Percentiles rank a stretch among this genome's conserved stretches.
These are phyloP conservation scores for Capitella teleta DNA, from an alignment of 1,140 invertebrate species.

Conservation along the genomic window DNA sequence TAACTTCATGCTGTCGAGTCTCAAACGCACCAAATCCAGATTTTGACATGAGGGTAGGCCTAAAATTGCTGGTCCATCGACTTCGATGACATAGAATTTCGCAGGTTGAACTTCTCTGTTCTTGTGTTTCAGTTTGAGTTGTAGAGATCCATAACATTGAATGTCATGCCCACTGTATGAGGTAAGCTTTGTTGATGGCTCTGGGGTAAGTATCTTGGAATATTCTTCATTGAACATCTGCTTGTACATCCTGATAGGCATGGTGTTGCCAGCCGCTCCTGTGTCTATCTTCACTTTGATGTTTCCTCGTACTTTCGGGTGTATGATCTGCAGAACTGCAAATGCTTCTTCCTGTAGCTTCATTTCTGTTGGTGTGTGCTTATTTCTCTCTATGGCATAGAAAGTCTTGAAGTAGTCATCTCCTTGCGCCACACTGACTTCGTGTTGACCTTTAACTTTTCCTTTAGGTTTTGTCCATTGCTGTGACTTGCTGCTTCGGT, in stretches of 20 bases:
- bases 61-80: not conserved
- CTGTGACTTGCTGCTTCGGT: not conserved
- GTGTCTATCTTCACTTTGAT: not conserved
- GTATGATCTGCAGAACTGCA: not conserved
- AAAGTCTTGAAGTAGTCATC: not conserved
- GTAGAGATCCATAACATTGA: not conserved
- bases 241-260: constrained; percentile 1
- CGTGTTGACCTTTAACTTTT: not conserved
- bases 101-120: not conserved
- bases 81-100: not conserved
- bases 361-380: not conserved
- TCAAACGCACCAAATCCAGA: not conserved
- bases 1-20: not conserved
- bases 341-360: no score
- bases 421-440: not conserved
- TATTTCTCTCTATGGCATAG: not conserved
- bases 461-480: not conserved
- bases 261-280: not conserved
- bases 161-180: not conserved
- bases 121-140: not conserved
- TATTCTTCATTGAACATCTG: not conserved
- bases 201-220: not conserved
- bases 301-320: not conserved
- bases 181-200: not conserved
- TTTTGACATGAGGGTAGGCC: not conserved